Evolutionary conservation across 2,888 invertebrate genomes (phyloP).

Genomic region (Andrena minutula): DNA sequence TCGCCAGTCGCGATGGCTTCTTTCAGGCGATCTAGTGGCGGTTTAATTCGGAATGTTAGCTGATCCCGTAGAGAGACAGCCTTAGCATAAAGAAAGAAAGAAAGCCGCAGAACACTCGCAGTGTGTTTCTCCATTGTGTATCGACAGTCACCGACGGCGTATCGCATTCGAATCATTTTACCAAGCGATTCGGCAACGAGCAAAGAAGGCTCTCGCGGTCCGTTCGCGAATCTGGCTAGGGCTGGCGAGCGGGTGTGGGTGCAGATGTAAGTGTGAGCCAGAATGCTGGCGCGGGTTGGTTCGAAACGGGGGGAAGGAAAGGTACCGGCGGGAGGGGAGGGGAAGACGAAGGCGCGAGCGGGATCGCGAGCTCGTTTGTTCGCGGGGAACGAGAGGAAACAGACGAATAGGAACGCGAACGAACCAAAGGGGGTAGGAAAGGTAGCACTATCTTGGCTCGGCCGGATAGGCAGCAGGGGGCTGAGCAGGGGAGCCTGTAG

Average conservation of each 20-base stretch:
- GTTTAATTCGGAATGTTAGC: background rate
- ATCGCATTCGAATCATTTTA: background rate
- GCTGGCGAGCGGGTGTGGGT: background rate
- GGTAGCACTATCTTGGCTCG: constrained; percentile 22
- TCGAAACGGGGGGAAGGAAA: background rate
- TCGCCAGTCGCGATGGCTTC: no score
- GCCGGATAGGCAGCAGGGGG: constrained; percentile 21
- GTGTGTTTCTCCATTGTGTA: no score
- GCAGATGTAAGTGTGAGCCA: background rate
- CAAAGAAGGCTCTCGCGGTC: background rate
- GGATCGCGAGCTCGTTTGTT: constrained; percentile 10
- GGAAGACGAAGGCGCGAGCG: background rate
- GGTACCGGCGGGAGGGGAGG: background rate
- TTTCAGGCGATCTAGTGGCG: background rate
- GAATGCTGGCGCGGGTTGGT: background rate
- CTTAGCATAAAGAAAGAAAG: background rate
- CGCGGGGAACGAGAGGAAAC: constrained; percentile 25
- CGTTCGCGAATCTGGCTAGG: background rate
- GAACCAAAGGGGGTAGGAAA: constrained; percentile 27
- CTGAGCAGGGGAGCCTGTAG: background rate
- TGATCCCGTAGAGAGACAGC: background rate
- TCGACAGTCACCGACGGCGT: no score
- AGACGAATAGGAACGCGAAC: constrained; percentile 32
- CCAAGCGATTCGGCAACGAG: constrained; percentile 8
- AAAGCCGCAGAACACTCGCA: no score